These are phyloP conservation scores for Hydropsyche tenuis DNA, from an alignment of 1,140 invertebrate species.

Conservation along the genomic window DNA sequence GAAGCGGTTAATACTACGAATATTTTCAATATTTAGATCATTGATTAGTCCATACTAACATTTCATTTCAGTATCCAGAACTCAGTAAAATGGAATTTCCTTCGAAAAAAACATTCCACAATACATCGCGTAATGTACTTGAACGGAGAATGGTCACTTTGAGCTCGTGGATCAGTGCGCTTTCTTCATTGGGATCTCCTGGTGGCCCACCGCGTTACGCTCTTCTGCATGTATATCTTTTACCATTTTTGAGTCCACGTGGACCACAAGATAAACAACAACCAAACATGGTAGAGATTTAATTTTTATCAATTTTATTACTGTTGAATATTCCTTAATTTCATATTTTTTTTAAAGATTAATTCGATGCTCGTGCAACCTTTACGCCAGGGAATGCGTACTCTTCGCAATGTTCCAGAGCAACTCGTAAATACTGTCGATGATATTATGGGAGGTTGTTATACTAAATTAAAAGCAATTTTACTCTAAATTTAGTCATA, in stretches of 20 bases:
- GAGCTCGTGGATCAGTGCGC: constrained; percentile 79
- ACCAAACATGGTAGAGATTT: neutral
- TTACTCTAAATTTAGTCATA: no score
- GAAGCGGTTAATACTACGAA: constrained; percentile 63
- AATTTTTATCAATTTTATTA: neutral
- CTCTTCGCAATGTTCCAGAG: constrained; percentile 83
- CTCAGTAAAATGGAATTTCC: constrained; percentile 83
- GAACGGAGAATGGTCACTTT: constrained; percentile 86
- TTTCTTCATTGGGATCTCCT: constrained; percentile 54
- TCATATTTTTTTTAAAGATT: constrained; percentile 63
- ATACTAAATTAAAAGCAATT: constrained; percentile 36
- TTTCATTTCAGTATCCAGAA: constrained; percentile 74
- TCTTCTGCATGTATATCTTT: constrained; percentile 38
- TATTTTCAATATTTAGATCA: neutral
- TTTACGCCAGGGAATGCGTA: constrained; percentile 80
- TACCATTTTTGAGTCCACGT: constrained; percentile 45
- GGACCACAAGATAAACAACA: constrained; percentile 44
- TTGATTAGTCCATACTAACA: constrained; percentile 14
- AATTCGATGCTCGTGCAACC: constrained; percentile 79
- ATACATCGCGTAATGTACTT: constrained; percentile 85
- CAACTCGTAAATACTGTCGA: constrained; percentile 82
- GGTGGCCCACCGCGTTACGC: constrained; percentile 42
- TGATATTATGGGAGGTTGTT: constrained; percentile 75
- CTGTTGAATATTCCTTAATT: neutral
- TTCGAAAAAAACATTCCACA: constrained; percentile 93